Base-by-base conservation (phyloP, 2,797 vertebrate species). In the Cirrhinus mrigala region DNA sequence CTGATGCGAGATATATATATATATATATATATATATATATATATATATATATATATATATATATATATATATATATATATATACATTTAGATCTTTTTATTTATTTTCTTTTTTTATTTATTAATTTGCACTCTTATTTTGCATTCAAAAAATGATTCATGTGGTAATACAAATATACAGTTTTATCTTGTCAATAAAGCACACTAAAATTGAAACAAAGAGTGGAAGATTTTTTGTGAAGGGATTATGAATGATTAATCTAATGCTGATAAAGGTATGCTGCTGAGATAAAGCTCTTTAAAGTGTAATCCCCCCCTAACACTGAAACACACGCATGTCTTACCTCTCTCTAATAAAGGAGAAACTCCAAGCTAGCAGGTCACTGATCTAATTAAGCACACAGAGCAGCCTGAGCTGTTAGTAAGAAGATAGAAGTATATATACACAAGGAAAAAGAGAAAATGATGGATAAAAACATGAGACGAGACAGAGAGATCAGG, bases 261-360 rank as follows among this genome's bases (percentile, higher is more conserved):
- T 85, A 24, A 48, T 81, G 37, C 83, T 68, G 85, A 90, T 84
- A 58, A 84, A 88, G 80, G 80, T 71, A 80, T 44, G 22, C 89
- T 79, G 77, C 84, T 76, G 84, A 46, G 83, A 89, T 71, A 85
- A 85, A 90, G 90, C 90, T 86, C 81, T 90, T 87, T 87, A 92
- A 89, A 85, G 90, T 88, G 90, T 89, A 90, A 87, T 91, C 85
- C 93, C 85, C 90, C 86, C 87, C 4, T 37, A 83, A 85, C 90
- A 89, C 89, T 91, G 66, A 82, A 79, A 91, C 88, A 85, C 91
- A 91, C 90, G 89, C 69, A 54, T 10, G 9, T 84, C 85, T 83
- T 85, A 85, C 90, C 91, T 86, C 86, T 86, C 87, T 88, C 89
- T 90, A 85, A 91, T 93, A 93, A 95, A 94, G 94, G 86, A 92